Conservation (phyloP, 2,113 vertebrate genomes). For the Lepidothrix coronata region DNA sequence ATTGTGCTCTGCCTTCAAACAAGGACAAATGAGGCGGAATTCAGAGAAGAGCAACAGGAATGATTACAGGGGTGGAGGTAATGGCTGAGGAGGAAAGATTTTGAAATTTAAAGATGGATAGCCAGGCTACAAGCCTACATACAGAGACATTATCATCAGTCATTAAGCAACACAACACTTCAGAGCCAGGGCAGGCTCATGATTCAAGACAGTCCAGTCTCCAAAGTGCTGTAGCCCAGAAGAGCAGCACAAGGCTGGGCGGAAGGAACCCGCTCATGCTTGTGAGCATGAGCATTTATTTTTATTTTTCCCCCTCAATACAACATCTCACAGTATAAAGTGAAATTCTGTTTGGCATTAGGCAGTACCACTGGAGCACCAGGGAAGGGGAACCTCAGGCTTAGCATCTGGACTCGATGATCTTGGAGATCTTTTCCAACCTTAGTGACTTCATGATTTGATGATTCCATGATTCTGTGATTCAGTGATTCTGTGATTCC, state of each 20-base stretch:
- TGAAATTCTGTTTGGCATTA: not conserved
- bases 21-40: conserved; percentile 24
- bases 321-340: not conserved
- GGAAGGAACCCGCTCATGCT: not conserved
- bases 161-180: conserved; percentile 20
- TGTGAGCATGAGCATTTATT: not conserved
- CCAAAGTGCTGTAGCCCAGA: not conserved
- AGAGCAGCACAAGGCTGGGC: accelerated
- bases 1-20: not conserved
- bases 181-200: conserved; percentile 2
- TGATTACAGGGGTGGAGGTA: conserved; percentile 26
- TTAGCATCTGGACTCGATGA: not conserved
- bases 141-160: conserved; percentile 37
- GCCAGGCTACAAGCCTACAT: conserved; percentile 4
- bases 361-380: not conserved
- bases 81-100: conserved; percentile 55
- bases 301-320: not conserved
- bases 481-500: not conserved
- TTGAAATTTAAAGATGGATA: conserved; percentile 43
- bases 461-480: not conserved
- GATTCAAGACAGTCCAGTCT: not conserved
- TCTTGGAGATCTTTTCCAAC: not conserved
- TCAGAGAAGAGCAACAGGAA: conserved; percentile 38
- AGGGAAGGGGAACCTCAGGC: not conserved
- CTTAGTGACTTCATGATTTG: not conserved